A percentile compares a stretch with the other conserved stretches of the same genome.
These are phyloP conservation scores for Paratilapia polleni DNA, from an alignment of 2,113 vertebrate genomes.

Conservation along the genomic window DNA sequence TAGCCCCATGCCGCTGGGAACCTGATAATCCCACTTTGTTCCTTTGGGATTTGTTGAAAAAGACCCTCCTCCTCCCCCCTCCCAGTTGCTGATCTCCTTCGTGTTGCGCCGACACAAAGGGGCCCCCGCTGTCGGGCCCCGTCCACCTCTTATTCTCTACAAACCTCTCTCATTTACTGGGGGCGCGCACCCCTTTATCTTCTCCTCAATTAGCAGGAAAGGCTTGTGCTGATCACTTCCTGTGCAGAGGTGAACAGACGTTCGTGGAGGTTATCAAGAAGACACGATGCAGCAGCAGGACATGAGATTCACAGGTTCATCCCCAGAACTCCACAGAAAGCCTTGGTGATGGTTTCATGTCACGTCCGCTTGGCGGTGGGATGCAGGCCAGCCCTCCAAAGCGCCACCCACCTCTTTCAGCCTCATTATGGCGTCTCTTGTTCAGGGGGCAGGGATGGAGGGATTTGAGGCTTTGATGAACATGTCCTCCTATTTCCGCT, in stretches of 20 bases:
- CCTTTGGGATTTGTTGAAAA: constrained; percentile 72
- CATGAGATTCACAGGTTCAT: not conserved
- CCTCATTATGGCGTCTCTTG: constrained; percentile 49
- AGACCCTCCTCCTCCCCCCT: constrained; percentile 50
- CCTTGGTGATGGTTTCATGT: constrained; percentile 51
- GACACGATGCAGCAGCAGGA: not conserved
- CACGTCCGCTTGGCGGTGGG: constrained; percentile 28
- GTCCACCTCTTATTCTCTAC: constrained; percentile 61
- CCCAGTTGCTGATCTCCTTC: constrained; percentile 69
- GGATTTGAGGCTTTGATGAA: constrained; percentile 62
- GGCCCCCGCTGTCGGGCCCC: constrained; percentile 63
- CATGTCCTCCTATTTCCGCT: constrained; percentile 70
- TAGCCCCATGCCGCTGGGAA: constrained; percentile 85
- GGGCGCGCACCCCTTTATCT: constrained; percentile 65
- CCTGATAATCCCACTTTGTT: constrained; percentile 80
- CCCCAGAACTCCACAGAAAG: constrained; percentile 2
- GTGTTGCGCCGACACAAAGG: constrained; percentile 74
- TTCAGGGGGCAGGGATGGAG: constrained; percentile 28
- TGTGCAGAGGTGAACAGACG: constrained; percentile 52
- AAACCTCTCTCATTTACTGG: constrained; percentile 72
- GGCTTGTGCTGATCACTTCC: constrained; percentile 76
- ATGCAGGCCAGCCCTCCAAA: constrained; percentile 29
- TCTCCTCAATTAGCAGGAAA: constrained; percentile 75
- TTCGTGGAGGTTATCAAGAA: constrained; percentile 24
- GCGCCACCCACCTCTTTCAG: constrained; percentile 56